phyloP scores from a whole-genome alignment of 2,888 invertebrate genomes.

The Drosophila planitibia region DNA sequence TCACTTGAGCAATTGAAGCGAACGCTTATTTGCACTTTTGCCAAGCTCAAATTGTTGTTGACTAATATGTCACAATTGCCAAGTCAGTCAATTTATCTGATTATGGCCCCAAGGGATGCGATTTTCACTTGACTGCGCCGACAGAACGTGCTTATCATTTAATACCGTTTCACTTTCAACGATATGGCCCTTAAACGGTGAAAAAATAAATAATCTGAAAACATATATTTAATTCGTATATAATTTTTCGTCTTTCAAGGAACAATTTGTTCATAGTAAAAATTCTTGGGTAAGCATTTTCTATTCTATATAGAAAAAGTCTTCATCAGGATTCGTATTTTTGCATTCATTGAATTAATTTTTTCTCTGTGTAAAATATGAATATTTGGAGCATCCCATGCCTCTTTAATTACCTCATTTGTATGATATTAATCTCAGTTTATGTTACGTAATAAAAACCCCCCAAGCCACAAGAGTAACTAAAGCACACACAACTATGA shows the following conservation, averaged over 20 bases:
- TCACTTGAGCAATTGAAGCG: slow-evolving; percentile 82
- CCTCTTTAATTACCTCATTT: slow-evolving; percentile 51
- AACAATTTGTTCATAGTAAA: background rate
- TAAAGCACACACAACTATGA: slow-evolving; percentile 48
- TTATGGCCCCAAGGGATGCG: slow-evolving; percentile 26
- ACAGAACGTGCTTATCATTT: slow-evolving; percentile 69
- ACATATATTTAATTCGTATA: background rate
- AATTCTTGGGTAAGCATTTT: background rate
- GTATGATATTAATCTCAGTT: slow-evolving; percentile 56
- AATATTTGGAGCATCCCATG: background rate
- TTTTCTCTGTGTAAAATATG: background rate
- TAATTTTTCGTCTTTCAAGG: background rate
- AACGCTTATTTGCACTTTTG: slow-evolving; percentile 83
- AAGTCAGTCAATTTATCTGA: slow-evolving; percentile 66
- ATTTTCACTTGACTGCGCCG: slow-evolving; percentile 56
- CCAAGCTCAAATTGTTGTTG: slow-evolving; percentile 83
- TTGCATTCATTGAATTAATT: background rate
- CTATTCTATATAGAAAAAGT: background rate
- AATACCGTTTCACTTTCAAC: slow-evolving; percentile 30
- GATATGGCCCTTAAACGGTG: slow-evolving; percentile 4
- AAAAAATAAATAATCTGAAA: background rate
- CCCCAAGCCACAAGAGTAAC: slow-evolving; percentile 5
- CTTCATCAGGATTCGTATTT: background rate
- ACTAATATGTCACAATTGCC: slow-evolving; percentile 83
- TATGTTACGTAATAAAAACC: slow-evolving; percentile 67